These are phyloP conservation scores for Marisa cornuarietis DNA, from an alignment of 1,140 invertebrate genomes.

Conservation along the genomic window DNA sequence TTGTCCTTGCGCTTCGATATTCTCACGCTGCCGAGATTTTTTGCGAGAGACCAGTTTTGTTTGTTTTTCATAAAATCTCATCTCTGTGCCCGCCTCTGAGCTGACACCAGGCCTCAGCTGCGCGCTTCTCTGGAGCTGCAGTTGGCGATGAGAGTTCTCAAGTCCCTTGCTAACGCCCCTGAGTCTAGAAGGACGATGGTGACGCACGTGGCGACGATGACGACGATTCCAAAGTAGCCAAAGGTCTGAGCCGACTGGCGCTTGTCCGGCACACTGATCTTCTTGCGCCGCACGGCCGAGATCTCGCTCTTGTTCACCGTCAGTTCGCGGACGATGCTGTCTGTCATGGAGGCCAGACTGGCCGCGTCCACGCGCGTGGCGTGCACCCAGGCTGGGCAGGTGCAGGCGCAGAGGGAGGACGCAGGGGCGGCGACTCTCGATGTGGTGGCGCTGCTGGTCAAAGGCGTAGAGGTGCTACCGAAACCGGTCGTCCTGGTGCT, in stretches of 20 bases:
- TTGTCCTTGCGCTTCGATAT: too few relatives aligned
- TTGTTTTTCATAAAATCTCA: too few relatives aligned
- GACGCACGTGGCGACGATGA: constrained; percentile 15
- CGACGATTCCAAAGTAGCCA: constrained; percentile 29
- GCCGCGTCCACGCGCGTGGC: constrained; percentile 10
- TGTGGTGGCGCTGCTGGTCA: constrained; percentile 1
- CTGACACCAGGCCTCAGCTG: background rate
- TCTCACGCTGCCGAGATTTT: too few relatives aligned
- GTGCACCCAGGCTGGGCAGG: constrained; percentile 15
- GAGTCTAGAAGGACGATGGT: constrained; percentile 28
- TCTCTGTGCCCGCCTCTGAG: too few relatives aligned
- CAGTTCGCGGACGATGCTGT: constrained; percentile 30
- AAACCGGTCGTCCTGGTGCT: too few relatives aligned
- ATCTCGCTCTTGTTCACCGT: constrained; percentile 23
- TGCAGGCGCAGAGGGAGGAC: constrained; percentile 17
- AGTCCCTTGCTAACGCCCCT: constrained; percentile 16
- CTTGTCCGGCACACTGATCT: constrained; percentile 21
- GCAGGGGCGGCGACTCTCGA: background rate
- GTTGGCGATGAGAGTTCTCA: background rate
- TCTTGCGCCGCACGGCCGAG: constrained; percentile 24
- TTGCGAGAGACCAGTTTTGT: too few relatives aligned
- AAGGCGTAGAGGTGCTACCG: too few relatives aligned
- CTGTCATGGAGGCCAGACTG: constrained; percentile 13
- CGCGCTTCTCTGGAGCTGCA: background rate
- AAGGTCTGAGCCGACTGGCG: constrained; percentile 27